phyloP scores from a whole-genome alignment of 2,888 invertebrate genomes.

The Drosophila mulleri region DNA sequence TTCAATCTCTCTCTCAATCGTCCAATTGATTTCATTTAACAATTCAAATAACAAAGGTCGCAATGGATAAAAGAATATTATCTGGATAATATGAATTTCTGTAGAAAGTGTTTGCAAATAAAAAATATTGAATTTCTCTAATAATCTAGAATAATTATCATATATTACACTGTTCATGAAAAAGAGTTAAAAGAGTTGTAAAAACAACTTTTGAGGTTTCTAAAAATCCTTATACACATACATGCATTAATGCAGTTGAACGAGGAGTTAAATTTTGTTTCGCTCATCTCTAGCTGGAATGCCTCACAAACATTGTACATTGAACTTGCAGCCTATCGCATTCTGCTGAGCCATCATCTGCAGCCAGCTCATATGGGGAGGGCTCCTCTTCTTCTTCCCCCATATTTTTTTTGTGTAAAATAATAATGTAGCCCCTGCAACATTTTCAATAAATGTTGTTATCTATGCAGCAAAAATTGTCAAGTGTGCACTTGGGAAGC shows the following conservation, averaged over 20 bases:
- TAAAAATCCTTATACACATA: not conserved
- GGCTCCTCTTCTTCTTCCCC: not conserved
- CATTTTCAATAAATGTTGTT: conserved; percentile 64
- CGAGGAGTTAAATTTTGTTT: not conserved
- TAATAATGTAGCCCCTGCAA: conserved; percentile 49
- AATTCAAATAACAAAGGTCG: too few relatives aligned
- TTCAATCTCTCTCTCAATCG: too few relatives aligned
- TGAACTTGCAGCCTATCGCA: conserved; percentile 70
- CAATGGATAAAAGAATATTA: too few relatives aligned
- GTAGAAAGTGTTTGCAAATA: too few relatives aligned
- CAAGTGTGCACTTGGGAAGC: conserved; percentile 57
- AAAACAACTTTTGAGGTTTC: not conserved
- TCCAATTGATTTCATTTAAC: too few relatives aligned
- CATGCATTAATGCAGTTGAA: not conserved
- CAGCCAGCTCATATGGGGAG: conserved; percentile 4
- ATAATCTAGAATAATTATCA: not conserved
- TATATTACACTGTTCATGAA: too few relatives aligned
- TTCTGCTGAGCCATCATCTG: conserved; percentile 38
- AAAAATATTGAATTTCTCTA: not conserved
- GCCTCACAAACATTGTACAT: conserved; percentile 60
- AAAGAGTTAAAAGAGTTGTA: not conserved
- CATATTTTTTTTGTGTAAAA: conserved; percentile 19
- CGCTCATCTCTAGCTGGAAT: conserved; percentile 24
- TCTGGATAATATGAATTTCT: too few relatives aligned
- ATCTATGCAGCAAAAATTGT: conserved; percentile 59